Percentiles rank a stretch among this genome's conserved stretches.
phyloP scores from a whole-genome alignment of 2,888 invertebrate species.

The Tricholauxania praeusta region DNA sequence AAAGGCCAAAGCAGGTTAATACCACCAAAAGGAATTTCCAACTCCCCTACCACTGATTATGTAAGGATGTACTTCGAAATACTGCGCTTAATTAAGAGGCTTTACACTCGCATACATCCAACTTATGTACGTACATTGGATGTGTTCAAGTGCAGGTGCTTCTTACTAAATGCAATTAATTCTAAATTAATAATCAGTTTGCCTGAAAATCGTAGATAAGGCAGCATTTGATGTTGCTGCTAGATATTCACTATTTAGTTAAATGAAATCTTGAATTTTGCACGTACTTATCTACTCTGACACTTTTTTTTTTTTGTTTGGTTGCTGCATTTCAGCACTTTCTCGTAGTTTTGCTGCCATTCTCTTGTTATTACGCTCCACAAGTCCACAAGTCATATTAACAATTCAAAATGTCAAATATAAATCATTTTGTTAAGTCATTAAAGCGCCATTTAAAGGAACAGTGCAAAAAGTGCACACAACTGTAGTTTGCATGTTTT shows the following conservation, averaged over 20 bases:
- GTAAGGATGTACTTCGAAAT: not conserved
- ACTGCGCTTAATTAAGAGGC: not conserved
- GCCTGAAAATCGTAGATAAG: conserved; percentile 16
- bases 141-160: conserved; percentile 13
- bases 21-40: not conserved
- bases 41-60: not conserved
- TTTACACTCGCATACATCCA: not conserved
- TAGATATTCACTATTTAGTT: too few relatives aligned
- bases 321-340: too few relatives aligned
- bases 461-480: conserved; percentile 22
- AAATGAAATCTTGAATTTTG: too few relatives aligned
- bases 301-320: too few relatives aligned
- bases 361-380: too few relatives aligned
- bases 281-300: too few relatives aligned
- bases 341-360: too few relatives aligned
- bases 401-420: conserved; percentile 40
- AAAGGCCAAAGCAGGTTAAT: not conserved
- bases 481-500: conserved; percentile 30
- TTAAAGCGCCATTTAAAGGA: conserved; percentile 47
- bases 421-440: conserved; percentile 49
- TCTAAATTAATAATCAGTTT: conserved; percentile 18
- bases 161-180: conserved; percentile 21
- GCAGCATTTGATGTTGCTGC: conserved; percentile 12
- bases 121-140: not conserved
- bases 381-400: conserved; percentile 15